Evolutionary conservation across 2,888 invertebrate genomes (phyloP), one percentile per base, ranked within the genome.

Genomic region (Leptinotarsa peninsularis): DNA sequence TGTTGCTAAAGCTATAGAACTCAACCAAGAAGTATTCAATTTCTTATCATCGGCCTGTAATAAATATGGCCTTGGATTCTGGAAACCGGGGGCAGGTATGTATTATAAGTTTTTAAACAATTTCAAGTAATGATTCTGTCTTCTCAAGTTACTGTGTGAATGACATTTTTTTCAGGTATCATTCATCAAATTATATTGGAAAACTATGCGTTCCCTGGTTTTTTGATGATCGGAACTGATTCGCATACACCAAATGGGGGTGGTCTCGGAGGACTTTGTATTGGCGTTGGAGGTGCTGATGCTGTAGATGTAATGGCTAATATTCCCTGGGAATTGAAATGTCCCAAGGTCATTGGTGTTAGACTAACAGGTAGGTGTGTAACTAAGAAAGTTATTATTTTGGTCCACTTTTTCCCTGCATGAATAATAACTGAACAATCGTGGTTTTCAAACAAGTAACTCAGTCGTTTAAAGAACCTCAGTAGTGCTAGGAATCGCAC

Each of bases 211-310:
- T 99, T 98, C 91, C 99, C 99, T 72, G 99, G 99, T 67, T 92
- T 99, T 17, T 89, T 99, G 78, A 96, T 99, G 94, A 99, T 99
- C 88, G 99, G 96, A 84, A 99, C 99, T 56, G 99, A 99, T 90
- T 98, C 98, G 3, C 99, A 99, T 90, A 99, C 99, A 0, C 99
- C 99, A 21, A 99, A 99, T 85, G 99, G 99, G 79, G 99, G 99
- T 72, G 99, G 99, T 82, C 92, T 99, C 33, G 99, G 99, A 52
- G 95, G 99, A 76, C 91, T 99, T 43, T 99, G 99, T 90, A 99
- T 99, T 89, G 98, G 98, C 89, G 98, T 99, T 5, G 98, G 98
- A 78, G 99, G 99, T 81, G 99, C 99, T 72, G 99, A 99, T 89
- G 99, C 99, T 73, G 99, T 99, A 2, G 99, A 99, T 89, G 99